phyloP scores from a whole-genome alignment of 2,113 vertebrate species.

The Coptodon rendalli region DNA sequence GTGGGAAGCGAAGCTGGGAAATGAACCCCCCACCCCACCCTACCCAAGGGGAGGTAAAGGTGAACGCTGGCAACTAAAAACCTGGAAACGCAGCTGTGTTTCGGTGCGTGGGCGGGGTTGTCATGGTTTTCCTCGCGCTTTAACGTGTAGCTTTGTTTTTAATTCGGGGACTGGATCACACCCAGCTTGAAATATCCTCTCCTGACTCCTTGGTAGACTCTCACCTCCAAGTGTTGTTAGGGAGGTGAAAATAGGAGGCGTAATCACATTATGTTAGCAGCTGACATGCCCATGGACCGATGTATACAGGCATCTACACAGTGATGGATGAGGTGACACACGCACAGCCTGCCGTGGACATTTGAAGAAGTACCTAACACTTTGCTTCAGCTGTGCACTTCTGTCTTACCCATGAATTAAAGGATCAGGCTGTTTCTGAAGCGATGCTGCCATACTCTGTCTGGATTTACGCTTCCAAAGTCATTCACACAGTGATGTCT shows the following conservation, averaged over 20 bases:
- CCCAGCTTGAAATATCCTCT: slow-evolving; percentile 52
- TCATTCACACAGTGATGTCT: not conserved
- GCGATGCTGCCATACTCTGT: not conserved
- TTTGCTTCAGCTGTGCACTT: not conserved
- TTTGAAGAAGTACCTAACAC: slow-evolving; percentile 1
- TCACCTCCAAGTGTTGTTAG: slow-evolving; percentile 55
- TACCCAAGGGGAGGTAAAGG: slow-evolving; percentile 48
- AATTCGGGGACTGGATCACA: slow-evolving; percentile 47
- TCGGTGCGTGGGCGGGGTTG: slow-evolving; percentile 4
- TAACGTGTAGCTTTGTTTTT: slow-evolving; percentile 1
- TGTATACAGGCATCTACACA: not conserved
- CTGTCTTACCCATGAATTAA: slow-evolving; percentile 25
- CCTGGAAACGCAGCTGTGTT: slow-evolving; percentile 45
- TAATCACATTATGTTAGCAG: slow-evolving; percentile 60
- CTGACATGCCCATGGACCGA: slow-evolving; percentile 14
- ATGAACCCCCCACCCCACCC: not conserved
- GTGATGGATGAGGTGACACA: not conserved
- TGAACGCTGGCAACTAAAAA: not conserved
- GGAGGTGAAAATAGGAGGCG: slow-evolving; percentile 48
- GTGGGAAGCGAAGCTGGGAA: slow-evolving; percentile 11
- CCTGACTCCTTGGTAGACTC: slow-evolving; percentile 49
- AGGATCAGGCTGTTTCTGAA: not conserved
- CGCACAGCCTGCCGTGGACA: not conserved
- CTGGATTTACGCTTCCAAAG: not conserved
- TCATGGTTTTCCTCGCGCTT: slow-evolving; percentile 55